A percentile compares a stretch with the other conserved stretches of the same genome.
Evolutionary conservation across 2,797 vertebrate species (phyloP).

Genomic region (Eurystomus glaucurus): DNA sequence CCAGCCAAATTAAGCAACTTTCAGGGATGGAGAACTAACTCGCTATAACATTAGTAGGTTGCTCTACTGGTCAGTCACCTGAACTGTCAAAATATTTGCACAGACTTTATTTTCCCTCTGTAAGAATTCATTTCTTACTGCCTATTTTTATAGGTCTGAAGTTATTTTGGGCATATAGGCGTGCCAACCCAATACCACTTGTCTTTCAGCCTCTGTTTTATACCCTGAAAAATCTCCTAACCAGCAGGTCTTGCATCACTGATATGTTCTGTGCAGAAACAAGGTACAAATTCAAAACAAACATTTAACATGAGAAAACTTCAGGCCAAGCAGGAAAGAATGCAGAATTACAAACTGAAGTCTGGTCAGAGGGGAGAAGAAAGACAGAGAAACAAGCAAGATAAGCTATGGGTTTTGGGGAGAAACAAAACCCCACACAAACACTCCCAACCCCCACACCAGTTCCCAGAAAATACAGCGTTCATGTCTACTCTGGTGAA

Average conservation of each 20-base stretch:
- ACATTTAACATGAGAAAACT: not conserved
- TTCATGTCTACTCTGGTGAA: not conserved
- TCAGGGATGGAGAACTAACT: not conserved
- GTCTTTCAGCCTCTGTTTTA: not conserved
- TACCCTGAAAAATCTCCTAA: not conserved
- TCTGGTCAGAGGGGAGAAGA: not conserved
- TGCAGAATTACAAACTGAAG: conserved; percentile 8
- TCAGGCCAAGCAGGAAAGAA: conserved; percentile 20
- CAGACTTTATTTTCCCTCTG: not conserved
- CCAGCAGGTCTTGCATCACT: not conserved
- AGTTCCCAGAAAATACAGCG: not conserved
- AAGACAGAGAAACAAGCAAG: conserved; percentile 15
- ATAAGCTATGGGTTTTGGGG: not conserved
- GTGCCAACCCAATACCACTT: not conserved
- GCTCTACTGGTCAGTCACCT: conserved; percentile 36
- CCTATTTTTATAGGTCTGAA: conserved; percentile 38
- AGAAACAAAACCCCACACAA: not conserved
- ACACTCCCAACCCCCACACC: not conserved
- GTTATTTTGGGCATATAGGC: not conserved
- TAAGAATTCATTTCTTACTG: conserved; percentile 6
- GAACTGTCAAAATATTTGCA: conserved; percentile 57
- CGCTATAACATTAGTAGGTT: not conserved
- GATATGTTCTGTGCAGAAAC: not conserved
- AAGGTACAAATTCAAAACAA: conserved; percentile 13
- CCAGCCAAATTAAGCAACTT: conserved; percentile 1